A percentile compares a stretch with the other conserved stretches of the same genome.
phyloP scores from a whole-genome alignment of 2,113 vertebrate species.

The Aphyosemion australe region DNA sequence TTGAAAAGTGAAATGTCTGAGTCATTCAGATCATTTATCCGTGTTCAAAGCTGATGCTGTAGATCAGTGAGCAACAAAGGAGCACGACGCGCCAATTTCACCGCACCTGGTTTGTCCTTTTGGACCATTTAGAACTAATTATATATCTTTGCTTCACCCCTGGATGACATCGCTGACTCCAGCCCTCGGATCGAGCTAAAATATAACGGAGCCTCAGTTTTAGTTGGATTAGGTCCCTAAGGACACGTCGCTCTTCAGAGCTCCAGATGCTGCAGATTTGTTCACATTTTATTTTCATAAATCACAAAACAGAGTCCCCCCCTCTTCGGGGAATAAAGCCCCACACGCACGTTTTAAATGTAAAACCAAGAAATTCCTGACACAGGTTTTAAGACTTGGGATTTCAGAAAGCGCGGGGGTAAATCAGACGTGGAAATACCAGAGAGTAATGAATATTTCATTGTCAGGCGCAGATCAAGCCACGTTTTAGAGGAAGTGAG shows the following conservation, averaged over 20 bases:
- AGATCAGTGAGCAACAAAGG: background rate
- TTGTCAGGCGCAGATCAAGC: slow-evolving; percentile 50
- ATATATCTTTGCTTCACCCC: no score
- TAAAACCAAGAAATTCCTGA: slow-evolving; percentile 62
- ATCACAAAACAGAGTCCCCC: slow-evolving; percentile 44
- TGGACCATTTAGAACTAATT: background rate
- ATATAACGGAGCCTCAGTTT: slow-evolving; percentile 35
- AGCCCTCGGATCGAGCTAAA: slow-evolving; percentile 17
- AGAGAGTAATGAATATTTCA: slow-evolving; percentile 74
- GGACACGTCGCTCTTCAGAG: slow-evolving; percentile 47
- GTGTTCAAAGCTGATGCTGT: background rate
- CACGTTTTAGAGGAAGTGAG: slow-evolving; percentile 30
- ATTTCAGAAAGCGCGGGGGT: slow-evolving; percentile 43
- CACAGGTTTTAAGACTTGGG: slow-evolving; percentile 52
- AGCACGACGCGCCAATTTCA: slow-evolving; percentile 11
- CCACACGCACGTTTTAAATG: slow-evolving; percentile 45
- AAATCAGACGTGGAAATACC: slow-evolving; percentile 60
- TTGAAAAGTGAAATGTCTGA: slow-evolving; percentile 27
- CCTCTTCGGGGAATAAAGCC: slow-evolving; percentile 35
- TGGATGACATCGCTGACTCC: no score
- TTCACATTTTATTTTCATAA: slow-evolving; percentile 51
- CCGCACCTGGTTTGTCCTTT: background rate
- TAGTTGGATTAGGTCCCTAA: slow-evolving; percentile 32
- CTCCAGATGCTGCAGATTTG: slow-evolving; percentile 48
- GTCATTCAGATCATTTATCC: slow-evolving; percentile 13